Evolutionary conservation across 2,113 vertebrate species (phyloP), one percentile per base, ranked within the genome.

Genomic region (Sinosuthora webbiana): DNA sequence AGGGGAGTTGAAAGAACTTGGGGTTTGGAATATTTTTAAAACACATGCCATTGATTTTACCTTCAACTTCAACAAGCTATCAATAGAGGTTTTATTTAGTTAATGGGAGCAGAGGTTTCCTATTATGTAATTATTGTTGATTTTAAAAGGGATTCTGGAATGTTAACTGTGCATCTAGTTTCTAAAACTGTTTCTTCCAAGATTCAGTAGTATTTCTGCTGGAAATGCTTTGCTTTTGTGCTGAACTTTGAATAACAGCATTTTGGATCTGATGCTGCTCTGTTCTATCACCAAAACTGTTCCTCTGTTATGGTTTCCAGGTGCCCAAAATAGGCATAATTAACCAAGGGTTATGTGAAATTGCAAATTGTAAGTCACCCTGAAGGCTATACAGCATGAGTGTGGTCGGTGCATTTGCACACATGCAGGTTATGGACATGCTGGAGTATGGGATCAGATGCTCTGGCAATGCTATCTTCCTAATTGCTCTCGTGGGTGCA

Each of bases 1-100:
- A 81, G 39, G 35, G 63, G 62, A 79, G 45, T 78, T 85, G 79
- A 87, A 94, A 88, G 39, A 30, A 74, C 47, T 83, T 49, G 30
- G 33, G n/a, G 7, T 63, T 81, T 83, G 56, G 71, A 86, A 78
- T 92, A 65, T 80, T 92, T 88, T 75, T 77, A 87, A 93, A 94
- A 47, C 23, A 35, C 11, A 30, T 47, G 31, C 27, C 42, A 12
- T 65, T 82, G 47, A 71, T 88, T 96, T 91, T 90, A 56, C 78
- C 47, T 92, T 87, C 37, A 64, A 30, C 59, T 95, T 84, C 12
- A 6, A n/a, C 65, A 60, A 35, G 33, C 49, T 94, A 50, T 71
- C 69, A 75, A 2, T 71, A 81, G 68, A 68, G n/a, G 59, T 88
- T 89, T 83, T 87, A 69, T 65, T 77, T 70, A 41, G 55, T 89